Percentiles rank a stretch among this genome's conserved stretches.
These are phyloP conservation scores for Cottus gobio DNA, from an alignment of 2,113 vertebrate species.

Conservation along the genomic window DNA sequence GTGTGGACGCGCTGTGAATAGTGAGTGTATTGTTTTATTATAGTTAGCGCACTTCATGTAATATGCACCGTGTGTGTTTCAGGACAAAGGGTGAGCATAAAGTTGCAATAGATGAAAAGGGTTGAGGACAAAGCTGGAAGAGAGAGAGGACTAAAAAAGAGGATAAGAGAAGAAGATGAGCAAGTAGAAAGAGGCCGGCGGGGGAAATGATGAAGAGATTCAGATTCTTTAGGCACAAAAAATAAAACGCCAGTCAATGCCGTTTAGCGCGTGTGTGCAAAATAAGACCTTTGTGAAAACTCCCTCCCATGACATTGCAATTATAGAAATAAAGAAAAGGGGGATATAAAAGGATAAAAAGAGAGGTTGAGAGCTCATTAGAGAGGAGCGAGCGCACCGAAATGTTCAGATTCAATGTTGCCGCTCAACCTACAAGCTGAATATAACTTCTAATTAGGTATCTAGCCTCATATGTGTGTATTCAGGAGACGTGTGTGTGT, in stretches of 20 bases:
- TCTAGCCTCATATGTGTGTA: neutral
- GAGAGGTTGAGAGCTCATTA: neutral
- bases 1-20: too few species aligned
- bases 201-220: too few species aligned
- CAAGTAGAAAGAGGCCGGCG: too few species aligned
- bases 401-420: neutral
- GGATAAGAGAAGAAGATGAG: too few species aligned
- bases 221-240: neutral
- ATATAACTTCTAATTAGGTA: neutral
- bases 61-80: neutral
- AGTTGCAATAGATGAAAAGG: too few species aligned
- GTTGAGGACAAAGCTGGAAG: neutral
- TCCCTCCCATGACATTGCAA: neutral
- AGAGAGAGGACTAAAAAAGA: neutral
- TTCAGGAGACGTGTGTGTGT: neutral
- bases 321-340: neutral
- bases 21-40: neutral
- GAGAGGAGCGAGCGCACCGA: neutral
- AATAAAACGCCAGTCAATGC: neutral
- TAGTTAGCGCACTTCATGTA: neutral
- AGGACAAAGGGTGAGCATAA: too few species aligned
- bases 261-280: neutral
- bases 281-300: neutral
- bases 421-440: neutral
- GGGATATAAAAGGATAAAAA: neutral